Evolutionary conservation across 2,888 invertebrate genomes (phyloP).

Genomic region (Yponomeuta malinellus): DNA sequence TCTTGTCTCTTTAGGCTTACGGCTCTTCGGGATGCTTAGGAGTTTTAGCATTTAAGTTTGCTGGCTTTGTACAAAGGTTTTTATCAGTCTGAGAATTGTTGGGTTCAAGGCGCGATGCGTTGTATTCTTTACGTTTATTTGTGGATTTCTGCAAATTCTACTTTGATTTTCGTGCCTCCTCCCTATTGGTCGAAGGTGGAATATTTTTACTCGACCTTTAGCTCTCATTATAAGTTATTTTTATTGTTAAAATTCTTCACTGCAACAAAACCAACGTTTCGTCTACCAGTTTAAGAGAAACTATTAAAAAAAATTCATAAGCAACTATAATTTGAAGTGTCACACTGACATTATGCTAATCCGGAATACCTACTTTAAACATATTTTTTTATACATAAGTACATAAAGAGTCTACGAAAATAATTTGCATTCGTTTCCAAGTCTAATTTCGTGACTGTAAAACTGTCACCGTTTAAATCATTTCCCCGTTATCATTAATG

Average conservation of each 20-base stretch:
- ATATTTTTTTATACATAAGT: no score
- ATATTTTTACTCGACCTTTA: no score
- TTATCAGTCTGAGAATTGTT: constrained; percentile 5
- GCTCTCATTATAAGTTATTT: no score
- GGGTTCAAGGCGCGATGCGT: constrained; percentile 4
- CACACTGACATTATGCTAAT: no score
- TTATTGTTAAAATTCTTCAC: no score
- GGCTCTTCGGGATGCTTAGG: background rate
- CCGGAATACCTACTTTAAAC: no score
- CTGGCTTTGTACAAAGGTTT: constrained; percentile 4
- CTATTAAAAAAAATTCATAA: no score
- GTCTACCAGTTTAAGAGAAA: no score
- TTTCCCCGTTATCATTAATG: constrained; percentile 8
- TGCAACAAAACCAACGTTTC: no score
- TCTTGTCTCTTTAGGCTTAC: background rate
- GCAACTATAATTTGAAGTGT: no score
- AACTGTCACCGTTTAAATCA: constrained; percentile 4
- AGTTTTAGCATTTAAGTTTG: background rate
- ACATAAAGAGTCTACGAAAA: no score
- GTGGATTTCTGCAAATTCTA: background rate
- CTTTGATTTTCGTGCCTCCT: background rate
- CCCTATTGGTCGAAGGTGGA: no score
- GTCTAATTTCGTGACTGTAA: background rate
- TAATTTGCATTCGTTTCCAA: background rate
- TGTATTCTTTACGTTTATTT: background rate